Evolutionary conservation across 1,140 invertebrate species (phyloP).

Genomic region (Aphelinus certus): DNA sequence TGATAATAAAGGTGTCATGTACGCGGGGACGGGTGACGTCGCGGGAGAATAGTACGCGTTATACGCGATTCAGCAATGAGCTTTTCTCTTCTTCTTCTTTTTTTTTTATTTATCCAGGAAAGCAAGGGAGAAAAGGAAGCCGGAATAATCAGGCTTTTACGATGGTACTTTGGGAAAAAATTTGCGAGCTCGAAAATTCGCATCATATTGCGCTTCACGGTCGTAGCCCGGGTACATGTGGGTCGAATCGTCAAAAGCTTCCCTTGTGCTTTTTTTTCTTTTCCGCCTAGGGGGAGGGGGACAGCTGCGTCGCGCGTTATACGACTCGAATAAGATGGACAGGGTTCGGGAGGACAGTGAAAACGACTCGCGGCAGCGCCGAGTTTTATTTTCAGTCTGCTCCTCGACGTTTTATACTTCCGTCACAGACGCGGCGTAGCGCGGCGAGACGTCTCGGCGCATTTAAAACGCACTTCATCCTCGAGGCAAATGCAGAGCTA

Average conservation of each 20-base stretch:
- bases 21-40: no score
- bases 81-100: no score
- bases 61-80: no score
- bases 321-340: constrained; percentile 44
- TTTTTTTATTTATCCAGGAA: background rate
- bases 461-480: constrained; percentile 30
- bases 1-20: no score
- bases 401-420: constrained; percentile 48
- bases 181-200: constrained; percentile 35
- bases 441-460: constrained; percentile 44
- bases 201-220: constrained; percentile 13
- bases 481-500: constrained; percentile 13
- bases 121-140: background rate
- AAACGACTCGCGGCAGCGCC: constrained; percentile 34
- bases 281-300: background rate
- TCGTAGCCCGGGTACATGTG: background rate
- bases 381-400: constrained; percentile 40
- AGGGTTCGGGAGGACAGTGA: constrained; percentile 20
- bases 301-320: background rate
- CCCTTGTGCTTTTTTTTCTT: background rate
- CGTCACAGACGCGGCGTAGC: constrained; percentile 18
- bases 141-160: constrained; percentile 35
- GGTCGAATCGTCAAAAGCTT: constrained; percentile 6
- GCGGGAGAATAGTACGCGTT: no score
- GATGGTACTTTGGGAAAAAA: constrained; percentile 28